These are phyloP conservation scores for Morpho achilles DNA, from an alignment of 2,888 invertebrate genomes.

Conservation along the genomic window DNA sequence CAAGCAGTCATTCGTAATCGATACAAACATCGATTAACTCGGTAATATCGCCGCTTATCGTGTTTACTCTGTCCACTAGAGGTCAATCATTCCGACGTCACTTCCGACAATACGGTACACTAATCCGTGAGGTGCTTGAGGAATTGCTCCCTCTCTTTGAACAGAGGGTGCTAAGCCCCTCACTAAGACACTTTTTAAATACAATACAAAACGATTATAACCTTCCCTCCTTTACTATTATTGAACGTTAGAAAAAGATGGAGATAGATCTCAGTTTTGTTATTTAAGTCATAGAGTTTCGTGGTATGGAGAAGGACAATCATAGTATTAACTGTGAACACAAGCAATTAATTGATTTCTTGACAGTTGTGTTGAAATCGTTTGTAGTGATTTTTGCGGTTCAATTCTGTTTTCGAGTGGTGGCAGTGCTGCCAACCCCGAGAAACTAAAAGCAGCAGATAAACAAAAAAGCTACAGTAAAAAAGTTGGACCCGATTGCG, in stretches of 20 bases:
- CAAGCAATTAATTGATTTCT: conserved; percentile 46
- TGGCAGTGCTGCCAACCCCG: not conserved
- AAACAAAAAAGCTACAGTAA: no score
- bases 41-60: conserved; percentile 25
- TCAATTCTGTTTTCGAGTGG: conserved; percentile 15
- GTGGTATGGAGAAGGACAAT: conserved; percentile 29
- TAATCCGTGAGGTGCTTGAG: conserved; percentile 37
- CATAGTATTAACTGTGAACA: conserved; percentile 32
- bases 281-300: not conserved
- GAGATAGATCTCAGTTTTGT: not conserved
- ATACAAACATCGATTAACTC: conserved; percentile 18
- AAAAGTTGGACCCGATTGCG: no score
- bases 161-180: conserved; percentile 31
- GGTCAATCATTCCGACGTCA: conserved; percentile 35
- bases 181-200: conserved; percentile 12
- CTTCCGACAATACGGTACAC: conserved; percentile 34
- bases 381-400: conserved; percentile 30
- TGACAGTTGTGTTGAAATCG: conserved; percentile 32
- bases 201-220: not conserved
- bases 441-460: no score
- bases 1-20: conserved; percentile 1
- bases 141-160: conserved; percentile 32
- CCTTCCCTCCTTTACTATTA: conserved; percentile 4
- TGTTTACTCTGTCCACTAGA: conserved; percentile 29
- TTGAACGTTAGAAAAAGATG: conserved; percentile 1